A percentile compares a stretch with the other conserved stretches of the same genome.
Conservation (phyloP, 2,113 vertebrate species). For the Phyllostomus discolor region DNA sequence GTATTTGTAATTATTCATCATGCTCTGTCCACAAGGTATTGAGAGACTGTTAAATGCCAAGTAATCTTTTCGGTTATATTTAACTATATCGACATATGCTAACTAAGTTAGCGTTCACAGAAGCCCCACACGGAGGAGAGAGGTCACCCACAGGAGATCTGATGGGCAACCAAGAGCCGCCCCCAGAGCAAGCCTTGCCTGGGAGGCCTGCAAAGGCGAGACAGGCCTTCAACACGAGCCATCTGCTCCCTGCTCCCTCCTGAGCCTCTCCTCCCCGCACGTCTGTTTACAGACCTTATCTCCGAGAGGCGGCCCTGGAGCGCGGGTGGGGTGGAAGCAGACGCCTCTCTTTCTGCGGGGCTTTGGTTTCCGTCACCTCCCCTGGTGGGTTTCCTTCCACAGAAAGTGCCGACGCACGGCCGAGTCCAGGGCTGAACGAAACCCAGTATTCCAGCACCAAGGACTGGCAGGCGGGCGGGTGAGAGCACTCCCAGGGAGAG, state of each 20-base stretch:
- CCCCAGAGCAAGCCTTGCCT: not conserved
- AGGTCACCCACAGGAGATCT: not conserved
- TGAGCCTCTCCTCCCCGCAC: not conserved
- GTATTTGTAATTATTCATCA: not conserved
- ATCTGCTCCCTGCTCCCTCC: slow-evolving; percentile 51
- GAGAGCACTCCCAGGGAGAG: not conserved
- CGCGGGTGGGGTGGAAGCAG: not conserved
- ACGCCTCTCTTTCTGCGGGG: not conserved
- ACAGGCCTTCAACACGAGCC: slow-evolving; percentile 47
- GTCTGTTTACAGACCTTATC: slow-evolving; percentile 69
- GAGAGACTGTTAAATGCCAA: not conserved
- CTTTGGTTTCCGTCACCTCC: slow-evolving; percentile 24
- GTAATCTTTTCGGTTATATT: not conserved
- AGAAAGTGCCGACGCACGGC: not conserved
- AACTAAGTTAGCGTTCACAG: not conserved
- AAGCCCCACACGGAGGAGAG: not conserved
- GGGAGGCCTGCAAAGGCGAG: slow-evolving; percentile 8
- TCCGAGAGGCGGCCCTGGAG: slow-evolving; percentile 20
- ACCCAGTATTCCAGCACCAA: slow-evolving; percentile 25
- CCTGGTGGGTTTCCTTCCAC: not conserved
- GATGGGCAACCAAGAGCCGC: not conserved
- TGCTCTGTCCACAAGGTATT: not conserved
- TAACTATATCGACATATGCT: not conserved
- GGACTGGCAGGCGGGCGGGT: not conserved
- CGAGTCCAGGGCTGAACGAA: not conserved